Conservation (phyloP, 2,113 vertebrate species). For the Apaloderma vittatum region DNA sequence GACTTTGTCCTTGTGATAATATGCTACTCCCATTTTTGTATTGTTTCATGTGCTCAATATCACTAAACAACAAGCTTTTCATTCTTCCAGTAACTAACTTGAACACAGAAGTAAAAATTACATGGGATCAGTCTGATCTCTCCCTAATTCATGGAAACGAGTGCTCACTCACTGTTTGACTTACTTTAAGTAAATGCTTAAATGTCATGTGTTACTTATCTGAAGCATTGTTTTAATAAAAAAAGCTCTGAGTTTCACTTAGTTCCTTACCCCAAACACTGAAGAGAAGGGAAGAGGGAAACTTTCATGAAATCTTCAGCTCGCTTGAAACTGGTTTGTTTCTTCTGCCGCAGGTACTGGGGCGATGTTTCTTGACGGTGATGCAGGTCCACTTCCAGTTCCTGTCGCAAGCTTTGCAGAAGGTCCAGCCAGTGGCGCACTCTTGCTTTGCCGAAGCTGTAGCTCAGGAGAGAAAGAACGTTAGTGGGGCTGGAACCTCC, state of each 20-base stretch:
- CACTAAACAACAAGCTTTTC: not conserved
- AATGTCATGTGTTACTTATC: not conserved
- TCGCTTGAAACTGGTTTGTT: not conserved
- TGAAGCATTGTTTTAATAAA: not conserved
- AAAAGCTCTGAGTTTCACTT: not conserved
- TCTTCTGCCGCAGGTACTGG: constrained; percentile 86
- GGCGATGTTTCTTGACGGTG: constrained; percentile 96
- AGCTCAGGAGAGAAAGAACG: constrained; percentile 89
- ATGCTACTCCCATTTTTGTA: not conserved
- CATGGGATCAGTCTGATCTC: not conserved
- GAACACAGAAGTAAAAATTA: not conserved
- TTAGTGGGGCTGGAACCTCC: constrained; percentile 64
- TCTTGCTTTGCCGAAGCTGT: constrained; percentile 93
- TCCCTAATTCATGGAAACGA: not conserved
- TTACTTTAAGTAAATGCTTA: not conserved
- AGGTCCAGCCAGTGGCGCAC: constrained; percentile 96
- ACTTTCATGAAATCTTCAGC: fast-evolving
- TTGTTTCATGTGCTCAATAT: not conserved
- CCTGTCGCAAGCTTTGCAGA: constrained; percentile 95
- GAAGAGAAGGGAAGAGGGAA: not conserved
- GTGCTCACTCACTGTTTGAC: not conserved
- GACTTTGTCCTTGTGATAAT: not conserved
- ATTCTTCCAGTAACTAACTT: not conserved
- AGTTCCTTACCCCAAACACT: not conserved
- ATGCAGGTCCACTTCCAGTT: constrained; percentile 99